Percentiles rank a stretch among this genome's conserved stretches.
These are phyloP conservation scores for Porites rus DNA, from an alignment of 92 coral and sea anemone genomes.

Conservation along the genomic window DNA sequence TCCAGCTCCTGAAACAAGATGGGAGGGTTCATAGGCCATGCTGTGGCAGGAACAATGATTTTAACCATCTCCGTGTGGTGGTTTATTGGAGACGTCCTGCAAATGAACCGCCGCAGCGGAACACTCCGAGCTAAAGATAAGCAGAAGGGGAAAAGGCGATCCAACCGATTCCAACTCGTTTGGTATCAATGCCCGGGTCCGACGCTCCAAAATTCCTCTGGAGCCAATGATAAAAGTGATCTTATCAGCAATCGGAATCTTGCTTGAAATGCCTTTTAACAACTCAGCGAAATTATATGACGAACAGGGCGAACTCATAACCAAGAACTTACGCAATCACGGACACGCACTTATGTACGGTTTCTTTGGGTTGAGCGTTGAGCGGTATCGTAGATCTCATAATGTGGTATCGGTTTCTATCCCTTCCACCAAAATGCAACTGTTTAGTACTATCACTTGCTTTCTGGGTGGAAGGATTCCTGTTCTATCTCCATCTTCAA, in stretches of 20 bases:
- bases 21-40: too few species aligned
- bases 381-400: constrained; percentile 61
- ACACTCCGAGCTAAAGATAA: neutral
- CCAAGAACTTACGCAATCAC: too few species aligned
- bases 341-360: too few species aligned
- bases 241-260: constrained; percentile 27
- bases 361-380: too few species aligned
- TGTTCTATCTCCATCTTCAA: constrained; percentile 62
- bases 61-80: constrained; percentile 48
- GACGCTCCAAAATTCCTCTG: constrained; percentile 24
- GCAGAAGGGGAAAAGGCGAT: neutral
- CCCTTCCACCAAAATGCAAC: constrained; percentile 47
- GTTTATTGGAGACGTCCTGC: constrained; percentile 43
- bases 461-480: constrained; percentile 59
- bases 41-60: constrained; percentile 44
- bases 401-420: constrained; percentile 42
- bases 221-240: constrained; percentile 49
- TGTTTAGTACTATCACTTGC: constrained; percentile 34
- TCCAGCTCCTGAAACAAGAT: too few species aligned
- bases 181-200: constrained; percentile 17
- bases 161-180: neutral
- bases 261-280: constrained; percentile 12
- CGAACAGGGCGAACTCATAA: too few species aligned
- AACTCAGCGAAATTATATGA: neutral
- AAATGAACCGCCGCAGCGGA: neutral